Base-by-base conservation (phyloP, 2,888 invertebrate genomes). In the Protophormia terraenovae region DNA sequence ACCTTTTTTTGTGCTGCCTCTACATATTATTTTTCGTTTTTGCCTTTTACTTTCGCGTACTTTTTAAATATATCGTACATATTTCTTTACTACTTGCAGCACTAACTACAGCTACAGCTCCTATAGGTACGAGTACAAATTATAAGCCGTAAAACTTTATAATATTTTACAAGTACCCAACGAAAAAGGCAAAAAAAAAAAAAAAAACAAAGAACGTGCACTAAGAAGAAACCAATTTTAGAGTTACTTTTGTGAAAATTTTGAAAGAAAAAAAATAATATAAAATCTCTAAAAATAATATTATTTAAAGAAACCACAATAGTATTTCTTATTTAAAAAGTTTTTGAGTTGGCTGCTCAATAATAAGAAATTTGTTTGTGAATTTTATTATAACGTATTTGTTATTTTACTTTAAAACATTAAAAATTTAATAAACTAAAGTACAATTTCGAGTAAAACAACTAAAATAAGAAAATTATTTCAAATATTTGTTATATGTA, bases 271-370 rank as follows among this genome's bases (percentile, higher is more conserved):
- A 55, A 55, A 27, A 38, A 22, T 5, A 12, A 53, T 12, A n/a
- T n/a, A n/a, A 27, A 4, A 38, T 38, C 16, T 27, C 1, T 8
- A 14, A 14, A 45, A 66, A 50, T 24, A 27, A 22, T 29, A 35
- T 32, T 45, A 4, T 60, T 69, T 50, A 14, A 60, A 16, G 8
- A 35, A 60, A 50, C 67, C 67, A 35, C 60, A 60, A 47, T 60
- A 38, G 60, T 50, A 78, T 62, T 78, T 69, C 19, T 62, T 71
- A 24, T 41, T 38, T 7, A 62, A 38, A 78, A 78, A 71, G 62
- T 78, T 78, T 45, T 69, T 5, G 2, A 5, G 4, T 60, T 38
- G 27, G n/a, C 24, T 5, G 29, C 22, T 66, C 41, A 64, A 53
- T 41, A 75, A 64, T n/a, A 60, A 38, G 35, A 69, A 69, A 24